phyloP scores from a whole-genome alignment of 2,888 invertebrate genomes.

The Acholoe squamosa region DNA sequence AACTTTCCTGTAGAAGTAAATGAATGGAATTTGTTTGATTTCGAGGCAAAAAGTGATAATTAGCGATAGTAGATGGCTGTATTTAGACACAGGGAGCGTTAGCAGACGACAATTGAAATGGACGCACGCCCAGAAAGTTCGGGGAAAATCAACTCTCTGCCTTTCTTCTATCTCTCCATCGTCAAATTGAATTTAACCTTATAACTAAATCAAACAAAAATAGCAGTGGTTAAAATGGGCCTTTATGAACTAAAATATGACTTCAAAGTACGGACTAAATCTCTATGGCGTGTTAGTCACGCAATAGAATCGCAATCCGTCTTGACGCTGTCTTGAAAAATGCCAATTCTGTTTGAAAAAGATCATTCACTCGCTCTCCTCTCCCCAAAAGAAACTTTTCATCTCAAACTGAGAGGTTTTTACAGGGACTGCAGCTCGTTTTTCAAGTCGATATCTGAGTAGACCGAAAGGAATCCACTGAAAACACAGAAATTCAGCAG shows the following conservation, averaged over 20 bases:
- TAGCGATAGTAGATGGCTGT: neutral
- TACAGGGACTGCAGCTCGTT: neutral
- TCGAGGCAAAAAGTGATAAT: neutral
- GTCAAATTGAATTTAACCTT: slow-evolving; percentile 51
- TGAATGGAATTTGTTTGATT: slow-evolving; percentile 42
- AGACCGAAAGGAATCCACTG: slow-evolving; percentile 37
- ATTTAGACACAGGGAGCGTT: neutral
- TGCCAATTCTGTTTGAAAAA: slow-evolving; percentile 35
- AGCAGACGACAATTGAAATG: neutral
- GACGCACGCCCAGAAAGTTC: slow-evolving; percentile 19
- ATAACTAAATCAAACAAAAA: slow-evolving; percentile 46
- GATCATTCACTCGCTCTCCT: neutral
- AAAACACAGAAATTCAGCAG: slow-evolving; percentile 47
- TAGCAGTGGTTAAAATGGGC: neutral
- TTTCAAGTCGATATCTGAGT: slow-evolving; percentile 50
- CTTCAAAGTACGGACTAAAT: slow-evolving; percentile 5
- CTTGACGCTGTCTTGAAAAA: neutral
- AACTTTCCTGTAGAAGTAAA: slow-evolving; percentile 13
- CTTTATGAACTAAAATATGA: slow-evolving; percentile 35
- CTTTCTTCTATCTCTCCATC: neutral
- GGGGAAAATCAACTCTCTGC: neutral
- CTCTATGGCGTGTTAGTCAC: neutral
- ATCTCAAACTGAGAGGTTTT: slow-evolving; percentile 25
- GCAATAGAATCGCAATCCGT: slow-evolving; percentile 3
- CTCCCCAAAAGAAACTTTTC: slow-evolving; percentile 1